Percentiles rank a stretch among this genome's conserved stretches.
These are phyloP conservation scores for Anguilla marmorata DNA, from an alignment of 2,797 vertebrate genomes.

Conservation along the genomic window DNA sequence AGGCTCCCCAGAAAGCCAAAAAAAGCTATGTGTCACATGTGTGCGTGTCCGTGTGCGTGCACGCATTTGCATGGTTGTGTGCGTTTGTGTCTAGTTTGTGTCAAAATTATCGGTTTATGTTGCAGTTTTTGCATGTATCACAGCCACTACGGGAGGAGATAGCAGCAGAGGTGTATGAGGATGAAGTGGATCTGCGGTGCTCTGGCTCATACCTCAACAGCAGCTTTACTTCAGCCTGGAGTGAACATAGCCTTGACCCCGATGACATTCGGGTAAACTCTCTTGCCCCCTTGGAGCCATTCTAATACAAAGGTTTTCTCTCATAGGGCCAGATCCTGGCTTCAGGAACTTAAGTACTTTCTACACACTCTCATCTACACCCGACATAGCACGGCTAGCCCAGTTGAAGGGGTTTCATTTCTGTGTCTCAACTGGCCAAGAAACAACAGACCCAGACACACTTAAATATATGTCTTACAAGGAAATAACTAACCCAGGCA, in stretches of 20 bases:
- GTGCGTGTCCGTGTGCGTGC: not conserved
- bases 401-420: not conserved
- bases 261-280: conserved; percentile 92
- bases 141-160: conserved; percentile 82
- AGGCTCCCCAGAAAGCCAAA: not conserved
- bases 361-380: not conserved
- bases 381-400: not conserved
- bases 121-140: conserved; percentile 80
- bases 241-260: conserved; percentile 87
- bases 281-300: conserved; percentile 25
- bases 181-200: conserved; percentile 84
- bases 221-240: conserved; percentile 91
- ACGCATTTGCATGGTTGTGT: not conserved
- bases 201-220: conserved; percentile 85
- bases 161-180: conserved; percentile 91
- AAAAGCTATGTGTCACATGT: not conserved
- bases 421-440: no score
- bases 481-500: no score
- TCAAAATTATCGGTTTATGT: conserved; percentile 31
- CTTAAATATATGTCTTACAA: no score
- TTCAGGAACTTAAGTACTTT: not conserved
- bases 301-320: not conserved
- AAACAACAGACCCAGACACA: no score
- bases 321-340: not conserved
- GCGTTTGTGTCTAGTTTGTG: not conserved